Evolutionary conservation across 2,888 invertebrate genomes (phyloP).

Genomic region (Ditula angustiorana): DNA sequence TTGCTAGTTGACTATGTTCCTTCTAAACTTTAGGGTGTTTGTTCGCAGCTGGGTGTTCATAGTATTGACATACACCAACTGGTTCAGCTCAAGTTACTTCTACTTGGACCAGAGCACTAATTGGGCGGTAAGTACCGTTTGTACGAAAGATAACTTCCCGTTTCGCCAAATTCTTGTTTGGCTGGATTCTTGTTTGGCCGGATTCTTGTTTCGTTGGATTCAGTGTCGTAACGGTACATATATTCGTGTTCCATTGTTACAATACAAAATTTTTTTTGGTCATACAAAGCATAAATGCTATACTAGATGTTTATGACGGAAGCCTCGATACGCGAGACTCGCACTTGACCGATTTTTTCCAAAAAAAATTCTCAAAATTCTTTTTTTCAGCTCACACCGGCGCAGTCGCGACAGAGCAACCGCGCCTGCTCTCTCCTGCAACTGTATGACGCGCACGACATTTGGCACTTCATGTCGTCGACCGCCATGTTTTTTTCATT

Average conservation of each 20-base stretch:
- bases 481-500: slow-evolving; percentile 94
- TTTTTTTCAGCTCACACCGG: slow-evolving; percentile 80
- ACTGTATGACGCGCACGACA: slow-evolving; percentile 94
- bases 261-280: too few species aligned
- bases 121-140: slow-evolving; percentile 81
- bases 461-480: slow-evolving; percentile 94
- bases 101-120: slow-evolving; percentile 87
- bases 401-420: slow-evolving; percentile 91
- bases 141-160: too few species aligned
- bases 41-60: slow-evolving; percentile 88
- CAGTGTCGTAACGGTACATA: too few species aligned
- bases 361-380: too few species aligned
- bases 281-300: too few species aligned
- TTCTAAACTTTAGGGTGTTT: not conserved
- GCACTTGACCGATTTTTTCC: too few species aligned
- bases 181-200: too few species aligned
- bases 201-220: too few species aligned
- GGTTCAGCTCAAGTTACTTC: slow-evolving; percentile 91
- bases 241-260: too few species aligned
- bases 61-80: slow-evolving; percentile 87
- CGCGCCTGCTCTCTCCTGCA: slow-evolving; percentile 88
- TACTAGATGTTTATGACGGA: too few species aligned
- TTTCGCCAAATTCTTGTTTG: too few species aligned
- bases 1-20: not conserved
- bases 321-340: too few species aligned